A percentile compares a stretch with the other conserved stretches of the same genome.
Evolutionary conservation across 2,113 vertebrate species (phyloP).

Genomic region (Anhinga anhinga): DNA sequence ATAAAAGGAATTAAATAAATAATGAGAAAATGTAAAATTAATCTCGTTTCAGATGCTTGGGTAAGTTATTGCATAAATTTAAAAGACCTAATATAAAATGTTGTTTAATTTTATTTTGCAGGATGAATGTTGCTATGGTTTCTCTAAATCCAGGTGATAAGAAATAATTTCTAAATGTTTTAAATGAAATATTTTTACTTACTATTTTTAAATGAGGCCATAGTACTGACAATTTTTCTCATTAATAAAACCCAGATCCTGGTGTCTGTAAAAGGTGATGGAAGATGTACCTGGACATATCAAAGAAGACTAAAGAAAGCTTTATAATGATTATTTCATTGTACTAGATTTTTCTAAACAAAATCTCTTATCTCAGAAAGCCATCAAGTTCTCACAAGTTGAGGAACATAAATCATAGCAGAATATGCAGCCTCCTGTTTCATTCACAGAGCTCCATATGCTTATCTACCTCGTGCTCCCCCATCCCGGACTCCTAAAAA

Average conservation of each 20-base stretch:
- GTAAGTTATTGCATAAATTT: neutral
- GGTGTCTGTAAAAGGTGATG: neutral
- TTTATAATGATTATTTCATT: neutral
- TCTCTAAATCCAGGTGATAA: neutral
- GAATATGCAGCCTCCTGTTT: slow-evolving; percentile 41
- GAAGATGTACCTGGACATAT: neutral
- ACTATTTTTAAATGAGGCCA: neutral
- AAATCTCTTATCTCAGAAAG: slow-evolving; percentile 37
- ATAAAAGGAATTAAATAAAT: neutral
- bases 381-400: slow-evolving; percentile 30
- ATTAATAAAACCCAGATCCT: neutral
- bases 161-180: neutral
- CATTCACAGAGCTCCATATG: slow-evolving; percentile 45
- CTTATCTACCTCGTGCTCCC: slow-evolving; percentile 26
- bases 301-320: neutral
- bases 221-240: neutral
- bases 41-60: neutral
- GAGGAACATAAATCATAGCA: slow-evolving; percentile 34
- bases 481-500: slow-evolving; percentile 22
- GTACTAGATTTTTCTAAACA: neutral
- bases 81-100: neutral
- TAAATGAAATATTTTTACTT: neutral
- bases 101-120: neutral
- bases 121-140: neutral
- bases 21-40: neutral